Evolutionary conservation across 1,140 invertebrate species (phyloP), one percentile per base, ranked within the genome.

Genomic region (Drosophila tsacasi): DNA sequence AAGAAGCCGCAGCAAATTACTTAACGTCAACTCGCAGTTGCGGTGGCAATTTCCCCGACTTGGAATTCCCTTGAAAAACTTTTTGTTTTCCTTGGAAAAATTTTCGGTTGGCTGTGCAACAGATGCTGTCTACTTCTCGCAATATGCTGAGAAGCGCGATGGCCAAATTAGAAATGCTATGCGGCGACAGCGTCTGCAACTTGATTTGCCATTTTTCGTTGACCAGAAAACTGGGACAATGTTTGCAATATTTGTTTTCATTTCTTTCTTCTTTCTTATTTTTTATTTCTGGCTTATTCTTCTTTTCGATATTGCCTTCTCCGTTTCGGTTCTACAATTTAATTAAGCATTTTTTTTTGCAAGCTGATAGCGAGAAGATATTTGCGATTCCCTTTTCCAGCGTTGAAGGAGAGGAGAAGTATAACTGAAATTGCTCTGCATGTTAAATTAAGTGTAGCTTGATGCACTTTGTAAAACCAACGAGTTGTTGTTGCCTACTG

Each of bases 301-400:
- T 17, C 30, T 40, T 40, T 27, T 10, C 27, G 23, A 66, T 54
- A 50, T 62, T 37, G 30, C 55, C 23, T 25, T 10, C 23, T 74
- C 39, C 57, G 12, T 46, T 69, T 83, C 44, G 62, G 59, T 67
- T 52, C 40, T 21, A 49, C 64, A 85, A 91, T 90, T 90, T 90
- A 90, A 90, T 90, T 86, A 90, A 90, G 79, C 61, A 63, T 73
- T 73, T 68, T 73, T 68, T 76, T 80, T 46, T 63, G 60, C 61
- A 46, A 55, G 49, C 69, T 60, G 52, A 50, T 68, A 54, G 66
- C 66, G 40, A 35, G 15, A 44, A 39, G 6, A 40, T 35, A 83
- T 64, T 77, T 69, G 50, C 55, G 25, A 64, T 59, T 47, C 47
- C 19, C 55, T 27, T 44, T 76, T 42, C 55, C 39, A 35, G 30